Evolutionary conservation across 1,140 invertebrate genomes (phyloP), one percentile per base, ranked within the genome.

Genomic region (Zaprionus africanus): DNA sequence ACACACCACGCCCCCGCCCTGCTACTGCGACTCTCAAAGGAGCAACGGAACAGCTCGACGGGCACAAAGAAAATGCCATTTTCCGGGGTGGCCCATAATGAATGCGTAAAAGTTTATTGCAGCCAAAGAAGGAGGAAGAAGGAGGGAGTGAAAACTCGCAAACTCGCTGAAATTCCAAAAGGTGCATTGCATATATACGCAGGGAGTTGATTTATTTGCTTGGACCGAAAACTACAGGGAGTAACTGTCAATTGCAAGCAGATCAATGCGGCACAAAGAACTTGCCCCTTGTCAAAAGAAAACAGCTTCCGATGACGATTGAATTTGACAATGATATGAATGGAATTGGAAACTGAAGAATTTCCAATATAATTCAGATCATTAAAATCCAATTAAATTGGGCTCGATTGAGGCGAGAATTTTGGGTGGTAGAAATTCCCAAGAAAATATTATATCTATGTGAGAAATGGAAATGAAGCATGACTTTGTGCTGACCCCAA

Each of bases 51-150:
- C 71, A 79, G 61, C 61, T 46, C 43, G 60, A 57, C 43, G 58
- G 51, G 46, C 73, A 71, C 73, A 71, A 76, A 76, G 73, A 76
- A 76, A 72, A 71, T 76, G 73, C 54, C 68, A 76, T 76, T 76
- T 76, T 71, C 73, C 61, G 61, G 41, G 67, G 68, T 71, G 73
- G 61, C 68, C 68, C 68, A 72, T 76, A 76, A 76, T 76, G 73
- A 76, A 76, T 76, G 68, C 73, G 73, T 76, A 71, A 65, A 76
- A 76, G 60, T 76, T 76, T 71, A 76, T 76, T 71, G 60, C 73
- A 65, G 68, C 68, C 22, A 59, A 61, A 36, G 28, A 7, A 26
- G 51, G 13, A 13, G 51, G 24, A 24, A 4, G 63, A 46, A 22
- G 56, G 46, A 58, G 15, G 59, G 43, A 31, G 38, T 7, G 36